These are phyloP conservation scores for Invenusta paracnida DNA, from an alignment of 2,888 invertebrate species.

Conservation along the genomic window DNA sequence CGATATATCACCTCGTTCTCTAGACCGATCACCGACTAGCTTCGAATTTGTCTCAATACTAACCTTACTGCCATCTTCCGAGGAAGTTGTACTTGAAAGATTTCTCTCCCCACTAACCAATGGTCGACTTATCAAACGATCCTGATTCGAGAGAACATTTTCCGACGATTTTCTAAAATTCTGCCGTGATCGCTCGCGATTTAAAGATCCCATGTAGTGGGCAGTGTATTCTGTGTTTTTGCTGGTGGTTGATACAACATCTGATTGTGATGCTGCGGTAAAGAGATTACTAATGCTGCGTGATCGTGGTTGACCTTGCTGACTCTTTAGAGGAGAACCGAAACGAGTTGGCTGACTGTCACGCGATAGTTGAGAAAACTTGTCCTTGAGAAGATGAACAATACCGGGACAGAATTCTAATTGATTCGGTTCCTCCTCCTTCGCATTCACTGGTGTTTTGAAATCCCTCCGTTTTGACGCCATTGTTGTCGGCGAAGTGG, in stretches of 20 bases:
- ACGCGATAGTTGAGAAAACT: background rate
- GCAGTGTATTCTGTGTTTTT: no score
- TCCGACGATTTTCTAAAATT: background rate
- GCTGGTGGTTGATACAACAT: background rate
- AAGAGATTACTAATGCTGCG: background rate
- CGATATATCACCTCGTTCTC: background rate
- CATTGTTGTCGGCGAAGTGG: no score
- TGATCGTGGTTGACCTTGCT: background rate
- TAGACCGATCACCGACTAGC: no score
- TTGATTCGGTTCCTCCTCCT: background rate
- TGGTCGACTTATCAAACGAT: background rate
- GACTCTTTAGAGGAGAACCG: background rate
- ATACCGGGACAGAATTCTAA: background rate
- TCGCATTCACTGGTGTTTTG: no score
- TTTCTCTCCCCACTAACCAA: no score
- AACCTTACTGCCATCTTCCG: no score
- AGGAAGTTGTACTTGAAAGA: no score
- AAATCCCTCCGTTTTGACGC: no score
- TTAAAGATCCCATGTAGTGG: no score
- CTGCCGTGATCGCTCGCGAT: background rate
- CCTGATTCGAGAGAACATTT: background rate
- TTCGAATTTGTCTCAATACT: no score
- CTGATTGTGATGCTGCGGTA: background rate
- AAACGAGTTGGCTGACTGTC: background rate
- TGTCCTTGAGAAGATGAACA: slow-evolving; percentile 6